Percentiles rank a stretch among this genome's conserved stretches.
These are phyloP conservation scores for Petrocephalus sullivani DNA, from an alignment of 2,797 vertebrate species.

Conservation along the genomic window DNA sequence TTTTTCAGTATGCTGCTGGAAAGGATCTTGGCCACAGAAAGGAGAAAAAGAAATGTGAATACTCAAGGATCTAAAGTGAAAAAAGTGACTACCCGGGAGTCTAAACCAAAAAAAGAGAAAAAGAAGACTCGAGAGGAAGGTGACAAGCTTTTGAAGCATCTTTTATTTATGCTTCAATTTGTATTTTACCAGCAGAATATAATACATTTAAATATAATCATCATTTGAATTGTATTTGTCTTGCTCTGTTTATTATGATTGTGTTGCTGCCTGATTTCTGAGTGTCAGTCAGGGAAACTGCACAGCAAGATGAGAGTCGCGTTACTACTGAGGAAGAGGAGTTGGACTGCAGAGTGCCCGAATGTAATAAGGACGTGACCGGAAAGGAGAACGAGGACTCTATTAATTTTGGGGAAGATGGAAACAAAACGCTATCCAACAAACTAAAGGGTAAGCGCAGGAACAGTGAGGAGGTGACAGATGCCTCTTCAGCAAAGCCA, in stretches of 20 bases:
- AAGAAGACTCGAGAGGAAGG: constrained; percentile 43
- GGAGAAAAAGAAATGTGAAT: constrained; percentile 68
- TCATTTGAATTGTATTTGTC: not conserved
- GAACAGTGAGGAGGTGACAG: constrained; percentile 21
- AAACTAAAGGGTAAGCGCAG: constrained; percentile 63
- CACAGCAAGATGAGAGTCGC: constrained; percentile 43
- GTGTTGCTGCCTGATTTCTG: not conserved
- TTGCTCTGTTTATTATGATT: not conserved
- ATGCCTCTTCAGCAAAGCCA: constrained; percentile 33
- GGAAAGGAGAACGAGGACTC: constrained; percentile 77
- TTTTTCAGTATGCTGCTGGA: constrained; percentile 85
- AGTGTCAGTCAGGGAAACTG: constrained; percentile 23
- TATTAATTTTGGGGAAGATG: constrained; percentile 48
- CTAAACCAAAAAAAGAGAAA: constrained; percentile 54
- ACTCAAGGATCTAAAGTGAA: constrained; percentile 57
- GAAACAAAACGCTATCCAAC: constrained; percentile 31
- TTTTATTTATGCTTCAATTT: not conserved
- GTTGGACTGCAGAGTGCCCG: constrained; percentile 58
- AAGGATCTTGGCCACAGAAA: constrained; percentile 72
- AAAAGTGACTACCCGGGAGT: constrained; percentile 52
- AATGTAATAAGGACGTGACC: constrained; percentile 36
- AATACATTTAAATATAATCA: not conserved
- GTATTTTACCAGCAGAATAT: not conserved
- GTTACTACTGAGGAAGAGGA: constrained; percentile 44
- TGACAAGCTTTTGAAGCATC: not conserved